Base-by-base conservation (phyloP, 2,797 vertebrate genomes). In the Champsocephalus gunnari region DNA sequence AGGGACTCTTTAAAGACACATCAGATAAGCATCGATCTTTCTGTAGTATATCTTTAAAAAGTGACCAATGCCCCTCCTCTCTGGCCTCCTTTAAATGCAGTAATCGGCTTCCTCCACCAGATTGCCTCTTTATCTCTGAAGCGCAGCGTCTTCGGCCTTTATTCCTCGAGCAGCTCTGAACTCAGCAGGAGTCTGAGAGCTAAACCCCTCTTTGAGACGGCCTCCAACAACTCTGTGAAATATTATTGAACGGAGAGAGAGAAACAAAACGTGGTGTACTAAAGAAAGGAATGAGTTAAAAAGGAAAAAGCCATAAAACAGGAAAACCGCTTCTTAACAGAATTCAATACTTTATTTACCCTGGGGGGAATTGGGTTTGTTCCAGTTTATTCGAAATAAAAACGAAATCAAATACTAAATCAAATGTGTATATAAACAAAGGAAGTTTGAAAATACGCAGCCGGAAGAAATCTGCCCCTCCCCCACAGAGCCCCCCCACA, bases 201-300 rank as follows among this genome's bases (percentile, higher is more conserved):
- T 58, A 16, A 76, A 56, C 57, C 62, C 74, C 43, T 59, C 24
- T 19, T 73, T 62, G 17, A 62, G 41, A 73, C 32, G 55, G 17
- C 2, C 57, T 3, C 16, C 14, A 74, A 57, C 38, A 43, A 41
- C 55, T 11, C 68, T 41, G 69, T 66, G 57, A 71, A 71, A 51
- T 16, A 9, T 2, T 47, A 66, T 34, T 1, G 24, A 70, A 49
- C 6, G 0, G 3, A n/a, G n/a, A n/a, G 68, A 71, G 63, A 74
- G 53, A n/a, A 9, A 17, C 50, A 71, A 69, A 78, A 80, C 80
- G 34, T 87, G 51, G 76, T 81, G 77, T 58, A 73, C 66, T 66
- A 56, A 34, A 75, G 78, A 73, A 70, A 73, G 67, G 75, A 8
- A 24, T 16, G 2, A 24, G 62, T 68, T 49, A 67, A 77, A 45